Base-by-base conservation (phyloP, 2,113 vertebrate species). In the Antennarius striatus region DNA sequence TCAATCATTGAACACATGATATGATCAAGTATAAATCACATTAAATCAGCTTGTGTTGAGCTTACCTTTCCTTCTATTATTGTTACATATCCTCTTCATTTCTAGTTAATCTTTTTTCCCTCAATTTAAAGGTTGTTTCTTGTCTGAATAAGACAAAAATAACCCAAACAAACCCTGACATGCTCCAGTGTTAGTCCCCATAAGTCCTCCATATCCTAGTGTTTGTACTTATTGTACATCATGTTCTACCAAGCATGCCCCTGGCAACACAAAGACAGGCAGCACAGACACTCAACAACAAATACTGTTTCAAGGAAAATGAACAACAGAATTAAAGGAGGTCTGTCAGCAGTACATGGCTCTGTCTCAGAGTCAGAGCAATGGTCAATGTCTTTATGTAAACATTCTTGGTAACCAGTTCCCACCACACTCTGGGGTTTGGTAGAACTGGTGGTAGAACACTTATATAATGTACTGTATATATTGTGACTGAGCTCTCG, bases 1-100 rank as follows among this genome's bases (percentile, higher is more conserved):
- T 77, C 71, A 82, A 55, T 64, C 79, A 82, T 87, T 86, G 81
- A 66, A 58, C 32, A 66, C 64, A 63, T 61, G 61, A 36, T 48
- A 81, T 62, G 50, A 14, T 48, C 16, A 70, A 62, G 40, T 67
- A 36, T 5, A 4, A 36, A 4, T 36, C 55, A 56, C 32, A 73
- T 71, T 68, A 79, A 73, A 73, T 47, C 17, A 16, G n/a, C 52
- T 32, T 76, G 49, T 48, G 16, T 47, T 68, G 59, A 61, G 9
- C 49, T 55, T 47, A 45, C 14, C n/a, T 48, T 28, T 22, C 15
- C 8, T 50, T 11, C 29, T 22, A 36, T 56, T 16, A 72, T 43
- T 51, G 29, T 46, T 63, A 12, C 55, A 58, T 14, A 61, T 48
- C 57, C 59, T 39, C 36, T 42, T 6, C 12, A n/a, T 49, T 65